These are phyloP conservation scores for Trachelus iudaicus DNA, from an alignment of 2,888 invertebrate species.

Conservation along the genomic window DNA sequence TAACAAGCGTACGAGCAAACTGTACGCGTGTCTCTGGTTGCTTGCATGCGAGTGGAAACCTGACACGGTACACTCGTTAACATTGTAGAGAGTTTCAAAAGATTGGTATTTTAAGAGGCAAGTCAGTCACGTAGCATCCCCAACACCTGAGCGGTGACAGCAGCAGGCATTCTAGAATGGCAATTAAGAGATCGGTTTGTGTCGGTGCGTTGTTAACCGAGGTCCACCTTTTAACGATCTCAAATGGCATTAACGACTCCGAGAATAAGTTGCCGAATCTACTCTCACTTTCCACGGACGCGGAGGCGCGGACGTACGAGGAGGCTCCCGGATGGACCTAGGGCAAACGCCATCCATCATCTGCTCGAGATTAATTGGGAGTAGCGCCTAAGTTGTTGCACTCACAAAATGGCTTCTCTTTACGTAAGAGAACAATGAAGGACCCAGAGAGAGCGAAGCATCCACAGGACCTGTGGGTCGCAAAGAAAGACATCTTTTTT, in stretches of 20 bases:
- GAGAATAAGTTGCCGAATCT: neutral
- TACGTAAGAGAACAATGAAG: neutral
- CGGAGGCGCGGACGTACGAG: neutral
- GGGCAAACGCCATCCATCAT: neutral
- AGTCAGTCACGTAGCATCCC: neutral
- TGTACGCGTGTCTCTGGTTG: neutral
- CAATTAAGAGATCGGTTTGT: neutral
- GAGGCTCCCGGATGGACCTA: neutral
- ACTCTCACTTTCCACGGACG: conserved; percentile 5
- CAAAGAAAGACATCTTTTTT: neutral
- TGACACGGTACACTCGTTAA: neutral
- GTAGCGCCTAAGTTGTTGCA: neutral
- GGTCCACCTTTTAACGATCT: neutral
- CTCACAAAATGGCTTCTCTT: neutral
- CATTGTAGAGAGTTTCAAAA: neutral
- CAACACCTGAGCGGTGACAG: neutral
- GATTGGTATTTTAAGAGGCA: neutral
- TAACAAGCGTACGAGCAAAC: neutral
- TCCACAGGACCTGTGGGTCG: neutral
- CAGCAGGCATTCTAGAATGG: neutral
- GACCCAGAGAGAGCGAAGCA: neutral
- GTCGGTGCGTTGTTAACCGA: neutral
- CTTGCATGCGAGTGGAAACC: neutral
- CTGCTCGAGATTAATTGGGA: neutral
- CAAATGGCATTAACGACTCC: neutral